Conservation (phyloP, 2,888 invertebrate species). For the Napeogenes inachia region DNA sequence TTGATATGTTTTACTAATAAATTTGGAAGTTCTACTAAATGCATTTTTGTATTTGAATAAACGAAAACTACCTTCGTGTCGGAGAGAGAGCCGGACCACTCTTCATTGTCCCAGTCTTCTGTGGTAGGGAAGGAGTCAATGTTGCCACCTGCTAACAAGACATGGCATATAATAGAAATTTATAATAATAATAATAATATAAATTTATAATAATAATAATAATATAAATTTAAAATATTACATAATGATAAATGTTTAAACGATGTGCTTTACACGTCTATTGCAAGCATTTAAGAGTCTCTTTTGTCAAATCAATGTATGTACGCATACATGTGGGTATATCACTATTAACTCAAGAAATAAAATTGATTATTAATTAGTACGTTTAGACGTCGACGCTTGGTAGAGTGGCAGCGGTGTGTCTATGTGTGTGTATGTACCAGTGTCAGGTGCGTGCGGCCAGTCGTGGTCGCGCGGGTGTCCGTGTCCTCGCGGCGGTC, state of each 20-base stretch:
- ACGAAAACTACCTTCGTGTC: slow-evolving; percentile 87
- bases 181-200: background rate
- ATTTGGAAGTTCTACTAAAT: too few relatives aligned
- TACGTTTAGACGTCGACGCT: background rate
- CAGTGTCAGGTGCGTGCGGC: slow-evolving; percentile 34
- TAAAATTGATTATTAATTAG: too few relatives aligned
- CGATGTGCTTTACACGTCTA: too few relatives aligned
- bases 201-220: background rate
- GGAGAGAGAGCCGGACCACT: slow-evolving; percentile 95
- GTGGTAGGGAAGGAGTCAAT: slow-evolving; percentile 75
- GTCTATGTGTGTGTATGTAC: slow-evolving; percentile 24
- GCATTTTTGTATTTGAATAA: too few relatives aligned
- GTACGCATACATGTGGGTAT: background rate
- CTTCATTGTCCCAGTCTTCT: slow-evolving; percentile 94
- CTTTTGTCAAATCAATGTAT: background rate
- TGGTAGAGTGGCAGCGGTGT: background rate
- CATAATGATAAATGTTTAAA: too few relatives aligned
- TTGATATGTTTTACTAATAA: too few relatives aligned
- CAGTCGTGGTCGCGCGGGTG: slow-evolving; percentile 35
- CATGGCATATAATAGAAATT: background rate
- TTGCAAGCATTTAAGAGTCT: too few relatives aligned
- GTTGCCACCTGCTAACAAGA: slow-evolving; percentile 44
- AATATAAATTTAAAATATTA: too few relatives aligned
- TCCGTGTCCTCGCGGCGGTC: slow-evolving; percentile 28
- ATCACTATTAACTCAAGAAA: background rate